Percentiles rank a stretch among this genome's conserved stretches.
Conservation (phyloP, 2,113 vertebrate species). For the Chaenocephalus aceratus region DNA sequence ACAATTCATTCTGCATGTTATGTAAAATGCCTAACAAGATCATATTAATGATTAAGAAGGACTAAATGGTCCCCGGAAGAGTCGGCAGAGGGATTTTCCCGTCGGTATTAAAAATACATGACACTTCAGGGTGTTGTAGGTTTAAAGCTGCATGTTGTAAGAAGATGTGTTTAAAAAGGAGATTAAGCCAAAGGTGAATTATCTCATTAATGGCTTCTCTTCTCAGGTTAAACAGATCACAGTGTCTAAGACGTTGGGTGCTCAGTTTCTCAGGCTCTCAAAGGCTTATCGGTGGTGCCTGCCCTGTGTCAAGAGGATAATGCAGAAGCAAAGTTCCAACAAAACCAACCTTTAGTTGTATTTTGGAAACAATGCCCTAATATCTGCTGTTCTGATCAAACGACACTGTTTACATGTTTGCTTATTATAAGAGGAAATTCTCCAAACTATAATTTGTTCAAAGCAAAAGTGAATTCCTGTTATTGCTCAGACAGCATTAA, state of each 20-base stretch:
- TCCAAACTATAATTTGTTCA: neutral
- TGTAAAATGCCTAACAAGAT: slow-evolving; percentile 43
- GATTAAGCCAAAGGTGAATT: slow-evolving; percentile 54
- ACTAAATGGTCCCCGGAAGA: slow-evolving; percentile 52
- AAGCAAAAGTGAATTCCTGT: neutral
- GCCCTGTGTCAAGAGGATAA: slow-evolving; percentile 48
- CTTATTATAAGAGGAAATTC: neutral
- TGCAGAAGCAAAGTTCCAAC: slow-evolving; percentile 19
- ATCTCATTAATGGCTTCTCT: slow-evolving; percentile 54
- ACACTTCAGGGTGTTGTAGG: slow-evolving; percentile 38
- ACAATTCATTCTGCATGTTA: slow-evolving; percentile 27
- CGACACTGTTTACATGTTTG: neutral
- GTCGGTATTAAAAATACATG: slow-evolving; percentile 55
- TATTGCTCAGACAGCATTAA: neutral
- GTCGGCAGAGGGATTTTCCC: slow-evolving; percentile 8
- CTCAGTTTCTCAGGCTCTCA: slow-evolving; percentile 44
- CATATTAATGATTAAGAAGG: slow-evolving; percentile 59
- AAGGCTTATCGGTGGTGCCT: slow-evolving; percentile 45
- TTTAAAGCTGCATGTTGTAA: slow-evolving; percentile 27
- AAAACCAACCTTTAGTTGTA: slow-evolving; percentile 5
- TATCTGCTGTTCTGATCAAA: neutral
- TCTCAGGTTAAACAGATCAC: slow-evolving; percentile 62
- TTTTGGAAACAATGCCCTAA: neutral
- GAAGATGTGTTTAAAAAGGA: slow-evolving; percentile 35
- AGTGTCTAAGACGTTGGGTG: slow-evolving; percentile 49